These are phyloP conservation scores for Olivierus martensii DNA, from an alignment of 1,140 invertebrate species.

Conservation along the genomic window DNA sequence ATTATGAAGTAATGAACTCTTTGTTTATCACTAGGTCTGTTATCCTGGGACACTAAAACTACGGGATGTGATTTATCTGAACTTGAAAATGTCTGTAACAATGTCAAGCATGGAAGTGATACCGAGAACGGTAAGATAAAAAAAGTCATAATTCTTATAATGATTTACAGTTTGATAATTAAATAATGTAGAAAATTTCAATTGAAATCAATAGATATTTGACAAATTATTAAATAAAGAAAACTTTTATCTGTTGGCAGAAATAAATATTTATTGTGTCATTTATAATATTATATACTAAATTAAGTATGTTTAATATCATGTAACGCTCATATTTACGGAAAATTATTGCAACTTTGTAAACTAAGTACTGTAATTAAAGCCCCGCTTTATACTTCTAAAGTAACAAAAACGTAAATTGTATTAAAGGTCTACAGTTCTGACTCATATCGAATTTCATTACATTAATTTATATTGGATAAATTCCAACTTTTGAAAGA, in stretches of 20 bases:
- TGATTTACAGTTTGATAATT: not conserved
- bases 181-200: not conserved
- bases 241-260: not conserved
- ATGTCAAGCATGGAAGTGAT: not conserved
- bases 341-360: no score
- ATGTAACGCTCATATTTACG: no score
- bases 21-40: constrained; percentile 51
- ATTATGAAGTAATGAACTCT: no score
- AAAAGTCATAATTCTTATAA: not conserved
- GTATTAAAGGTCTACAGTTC: no score
- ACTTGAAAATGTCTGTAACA: constrained; percentile 44
- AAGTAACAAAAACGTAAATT: no score
- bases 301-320: no score
- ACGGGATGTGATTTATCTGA: constrained; percentile 88
- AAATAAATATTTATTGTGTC: not conserved
- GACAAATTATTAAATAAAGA: not conserved
- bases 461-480: no score
- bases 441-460: no score
- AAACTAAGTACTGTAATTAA: no score
- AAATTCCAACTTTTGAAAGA: no score
- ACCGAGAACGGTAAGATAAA: not conserved
- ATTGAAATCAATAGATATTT: not conserved
- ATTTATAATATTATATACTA: no score
- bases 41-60: constrained; percentile 77
- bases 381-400: no score